phyloP scores from a whole-genome alignment of 1,140 invertebrate genomes.

The Hesperophylax magnus region DNA sequence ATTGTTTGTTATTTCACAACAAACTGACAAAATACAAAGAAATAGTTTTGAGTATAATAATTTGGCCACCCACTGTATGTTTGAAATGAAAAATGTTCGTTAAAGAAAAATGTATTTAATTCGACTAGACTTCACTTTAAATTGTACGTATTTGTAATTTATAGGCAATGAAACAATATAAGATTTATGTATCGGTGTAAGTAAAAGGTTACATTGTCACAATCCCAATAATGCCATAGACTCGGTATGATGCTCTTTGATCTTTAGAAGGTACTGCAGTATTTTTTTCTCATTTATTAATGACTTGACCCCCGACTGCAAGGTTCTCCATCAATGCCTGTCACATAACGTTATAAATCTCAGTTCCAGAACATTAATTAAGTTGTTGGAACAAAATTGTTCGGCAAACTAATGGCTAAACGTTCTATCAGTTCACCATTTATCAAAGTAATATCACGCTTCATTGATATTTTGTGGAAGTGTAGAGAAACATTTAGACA shows the following conservation, averaged over 20 bases:
- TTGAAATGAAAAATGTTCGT: too few relatives aligned
- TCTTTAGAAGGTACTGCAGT: neutral
- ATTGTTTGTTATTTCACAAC: too few relatives aligned
- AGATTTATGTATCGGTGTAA: slow-evolving; percentile 26
- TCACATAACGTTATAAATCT: slow-evolving; percentile 31
- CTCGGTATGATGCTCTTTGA: neutral
- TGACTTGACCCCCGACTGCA: slow-evolving; percentile 11
- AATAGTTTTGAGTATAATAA: too few relatives aligned
- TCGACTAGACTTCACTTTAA: too few relatives aligned
- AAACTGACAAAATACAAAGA: too few relatives aligned
- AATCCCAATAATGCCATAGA: slow-evolving; percentile 1
- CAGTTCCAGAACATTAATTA: slow-evolving; percentile 45
- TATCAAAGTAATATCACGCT: slow-evolving; percentile 24
- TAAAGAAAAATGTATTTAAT: too few relatives aligned
- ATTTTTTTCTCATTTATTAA: slow-evolving; percentile 29
- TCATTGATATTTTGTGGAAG: slow-evolving; percentile 31
- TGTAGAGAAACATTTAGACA: slow-evolving; percentile 34
- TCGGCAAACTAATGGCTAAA: slow-evolving; percentile 30
- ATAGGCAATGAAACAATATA: neutral
- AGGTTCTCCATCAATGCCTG: slow-evolving; percentile 38
- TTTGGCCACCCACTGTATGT: too few relatives aligned
- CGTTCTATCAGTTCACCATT: slow-evolving; percentile 34
- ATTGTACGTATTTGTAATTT: too few relatives aligned
- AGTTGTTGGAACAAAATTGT: slow-evolving; percentile 43
- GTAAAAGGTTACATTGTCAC: slow-evolving; percentile 32